These are phyloP conservation scores for Dendrocincla fuliginosa DNA, from an alignment of 2,797 vertebrate species.

Conservation along the genomic window DNA sequence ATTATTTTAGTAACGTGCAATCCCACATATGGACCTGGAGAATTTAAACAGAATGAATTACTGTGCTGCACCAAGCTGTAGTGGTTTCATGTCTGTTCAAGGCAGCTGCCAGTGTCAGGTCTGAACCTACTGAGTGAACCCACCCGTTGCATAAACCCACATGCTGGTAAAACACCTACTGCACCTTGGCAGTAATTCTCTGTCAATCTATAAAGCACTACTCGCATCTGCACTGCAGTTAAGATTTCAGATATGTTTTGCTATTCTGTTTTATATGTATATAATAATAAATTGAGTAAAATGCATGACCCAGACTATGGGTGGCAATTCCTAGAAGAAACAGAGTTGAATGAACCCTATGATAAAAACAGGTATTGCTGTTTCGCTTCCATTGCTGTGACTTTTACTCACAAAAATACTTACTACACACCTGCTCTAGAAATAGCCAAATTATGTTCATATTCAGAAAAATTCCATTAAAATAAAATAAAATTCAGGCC, in stretches of 20 bases:
- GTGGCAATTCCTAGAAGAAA: not conserved
- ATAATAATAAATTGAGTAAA: not conserved
- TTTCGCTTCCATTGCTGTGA: not conserved
- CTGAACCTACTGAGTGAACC: not conserved
- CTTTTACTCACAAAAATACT: not conserved
- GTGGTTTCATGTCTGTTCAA: not conserved
- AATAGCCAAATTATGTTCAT: not conserved
- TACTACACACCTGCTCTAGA: not conserved
- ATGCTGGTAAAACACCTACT: not conserved
- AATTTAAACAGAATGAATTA: not conserved
- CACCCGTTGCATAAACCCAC: not conserved
- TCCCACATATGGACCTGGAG: not conserved
- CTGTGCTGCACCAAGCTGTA: not conserved
- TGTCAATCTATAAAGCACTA: not conserved
- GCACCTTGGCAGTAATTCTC: rapidly evolving
- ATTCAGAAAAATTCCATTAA: not conserved
- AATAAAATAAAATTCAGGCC: not conserved
- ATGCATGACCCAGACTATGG: not conserved
- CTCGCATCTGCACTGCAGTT: not conserved
- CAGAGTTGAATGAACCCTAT: not conserved
- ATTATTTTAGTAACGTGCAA: not conserved
- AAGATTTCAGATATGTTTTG: not conserved
- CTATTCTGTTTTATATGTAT: not conserved
- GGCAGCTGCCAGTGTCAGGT: not conserved
- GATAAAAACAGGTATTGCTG: not conserved